These are phyloP conservation scores for Halictus rubicundus DNA, from an alignment of 1,140 invertebrate genomes.

Conservation along the genomic window DNA sequence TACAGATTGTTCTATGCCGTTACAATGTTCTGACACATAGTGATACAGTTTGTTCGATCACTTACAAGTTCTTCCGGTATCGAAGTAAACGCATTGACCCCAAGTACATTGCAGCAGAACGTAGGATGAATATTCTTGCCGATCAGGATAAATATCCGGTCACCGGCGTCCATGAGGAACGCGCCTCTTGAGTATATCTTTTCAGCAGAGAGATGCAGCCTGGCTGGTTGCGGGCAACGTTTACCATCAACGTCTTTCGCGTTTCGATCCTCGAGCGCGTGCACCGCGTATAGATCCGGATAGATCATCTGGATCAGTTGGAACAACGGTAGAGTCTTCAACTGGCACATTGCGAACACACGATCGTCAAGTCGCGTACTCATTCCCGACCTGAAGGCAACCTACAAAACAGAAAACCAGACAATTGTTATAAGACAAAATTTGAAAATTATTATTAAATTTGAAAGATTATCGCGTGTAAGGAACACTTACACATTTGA, in stretches of 20 bases:
- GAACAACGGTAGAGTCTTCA: conserved; percentile 93
- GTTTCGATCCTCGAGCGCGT: conserved; percentile 86
- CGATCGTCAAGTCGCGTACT: conserved; percentile 96
- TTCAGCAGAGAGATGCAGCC: conserved; percentile 86
- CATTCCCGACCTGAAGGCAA: conserved; percentile 92
- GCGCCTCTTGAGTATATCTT: conserved; percentile 92
- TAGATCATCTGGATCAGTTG: conserved; percentile 93
- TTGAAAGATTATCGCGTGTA: not conserved
- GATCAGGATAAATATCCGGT: conserved; percentile 92
- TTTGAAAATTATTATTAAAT: too few species aligned
- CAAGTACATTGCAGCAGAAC: conserved; percentile 89
- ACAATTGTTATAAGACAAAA: too few species aligned
- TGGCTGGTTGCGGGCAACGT: conserved; percentile 83
- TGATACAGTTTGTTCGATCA: conserved; percentile 19
- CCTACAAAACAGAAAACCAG: conserved; percentile 78
- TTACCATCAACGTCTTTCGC: conserved; percentile 81
- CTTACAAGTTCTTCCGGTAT: conserved; percentile 86
- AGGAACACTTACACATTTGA: conserved; percentile 90
- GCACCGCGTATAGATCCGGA: conserved; percentile 96
- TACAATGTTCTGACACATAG: not conserved
- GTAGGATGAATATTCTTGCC: conserved; percentile 89
- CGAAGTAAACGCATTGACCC: conserved; percentile 83
- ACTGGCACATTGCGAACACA: conserved; percentile 94
- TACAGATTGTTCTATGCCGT: too few species aligned
- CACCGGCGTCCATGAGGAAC: conserved; percentile 94